Conservation (phyloP, 1,140 invertebrate genomes). For the Halyomorpha halys region DNA sequence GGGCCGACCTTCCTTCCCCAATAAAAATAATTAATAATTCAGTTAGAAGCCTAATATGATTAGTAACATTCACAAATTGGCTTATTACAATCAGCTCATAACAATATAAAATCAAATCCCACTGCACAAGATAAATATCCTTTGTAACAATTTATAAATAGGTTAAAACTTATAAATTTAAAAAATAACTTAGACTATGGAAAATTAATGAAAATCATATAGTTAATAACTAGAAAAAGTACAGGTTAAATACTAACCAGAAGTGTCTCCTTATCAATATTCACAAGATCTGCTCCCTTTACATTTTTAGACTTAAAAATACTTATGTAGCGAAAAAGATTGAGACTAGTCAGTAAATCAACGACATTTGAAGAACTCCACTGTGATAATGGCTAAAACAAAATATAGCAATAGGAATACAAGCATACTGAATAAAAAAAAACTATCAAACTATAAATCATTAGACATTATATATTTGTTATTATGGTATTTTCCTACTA, state of each 20-base stretch:
- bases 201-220: too few species aligned
- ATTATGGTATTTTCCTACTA: too few species aligned
- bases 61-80: too few species aligned
- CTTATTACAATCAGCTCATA: too few species aligned
- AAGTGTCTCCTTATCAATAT: conserved; percentile 9
- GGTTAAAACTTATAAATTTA: too few species aligned
- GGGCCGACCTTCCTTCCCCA: too few species aligned
- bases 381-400: conserved; percentile 22
- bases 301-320: conserved; percentile 22
- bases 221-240: neutral
- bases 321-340: conserved; percentile 17
- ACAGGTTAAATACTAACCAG: conserved; percentile 10
- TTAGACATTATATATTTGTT: neutral
- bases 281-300: conserved; percentile 17
- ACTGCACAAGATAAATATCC: too few species aligned
- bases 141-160: too few species aligned
- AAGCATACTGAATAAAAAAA: neutral
- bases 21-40: too few species aligned
- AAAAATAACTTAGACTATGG: too few species aligned
- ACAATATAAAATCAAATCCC: too few species aligned
- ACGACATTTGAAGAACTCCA: conserved; percentile 20
- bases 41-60: too few species aligned
- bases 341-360: conserved; percentile 17
- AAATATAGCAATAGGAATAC: neutral
- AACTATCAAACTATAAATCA: neutral